phyloP scores from a whole-genome alignment of 1,140 invertebrate species.

The Araneus ventricosus region DNA sequence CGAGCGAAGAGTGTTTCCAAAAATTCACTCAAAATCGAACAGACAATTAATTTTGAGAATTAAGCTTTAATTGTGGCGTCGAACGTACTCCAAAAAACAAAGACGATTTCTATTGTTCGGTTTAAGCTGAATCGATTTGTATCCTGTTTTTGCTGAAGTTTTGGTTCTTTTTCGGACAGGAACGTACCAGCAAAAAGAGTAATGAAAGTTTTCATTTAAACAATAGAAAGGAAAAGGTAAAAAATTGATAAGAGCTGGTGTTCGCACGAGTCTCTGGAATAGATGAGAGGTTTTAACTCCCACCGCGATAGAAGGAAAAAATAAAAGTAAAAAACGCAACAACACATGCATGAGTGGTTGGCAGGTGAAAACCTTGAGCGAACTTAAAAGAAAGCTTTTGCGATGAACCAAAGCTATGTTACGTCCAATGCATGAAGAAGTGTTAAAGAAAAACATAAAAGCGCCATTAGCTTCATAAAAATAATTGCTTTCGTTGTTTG shows the following conservation, averaged over 20 bases:
- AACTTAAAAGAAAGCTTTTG: background rate
- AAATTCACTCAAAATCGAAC: too few relatives aligned
- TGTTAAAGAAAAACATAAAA: background rate
- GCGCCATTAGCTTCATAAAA: background rate
- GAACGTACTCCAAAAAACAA: too few relatives aligned
- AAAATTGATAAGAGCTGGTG: background rate
- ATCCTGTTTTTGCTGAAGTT: background rate
- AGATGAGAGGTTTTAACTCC: background rate
- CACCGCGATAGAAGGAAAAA: background rate
- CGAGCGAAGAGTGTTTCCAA: too few relatives aligned
- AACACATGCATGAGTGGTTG: slow-evolving; percentile 10
- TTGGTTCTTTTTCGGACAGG: background rate
- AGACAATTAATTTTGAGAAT: too few relatives aligned
- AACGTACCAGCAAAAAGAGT: background rate
- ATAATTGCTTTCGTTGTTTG: too few relatives aligned
- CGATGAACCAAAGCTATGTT: background rate
- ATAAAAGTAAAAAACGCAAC: background rate
- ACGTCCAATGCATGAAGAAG: background rate
- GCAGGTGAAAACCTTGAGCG: background rate
- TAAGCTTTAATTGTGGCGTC: too few relatives aligned
- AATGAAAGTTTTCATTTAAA: background rate
- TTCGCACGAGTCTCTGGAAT: background rate
- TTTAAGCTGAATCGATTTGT: background rate
- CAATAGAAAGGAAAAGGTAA: background rate
- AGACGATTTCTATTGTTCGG: too few relatives aligned